Evolutionary conservation across 2,888 invertebrate species (phyloP), one percentile per base, ranked within the genome.

Genomic region (Andrena bicolor): DNA sequence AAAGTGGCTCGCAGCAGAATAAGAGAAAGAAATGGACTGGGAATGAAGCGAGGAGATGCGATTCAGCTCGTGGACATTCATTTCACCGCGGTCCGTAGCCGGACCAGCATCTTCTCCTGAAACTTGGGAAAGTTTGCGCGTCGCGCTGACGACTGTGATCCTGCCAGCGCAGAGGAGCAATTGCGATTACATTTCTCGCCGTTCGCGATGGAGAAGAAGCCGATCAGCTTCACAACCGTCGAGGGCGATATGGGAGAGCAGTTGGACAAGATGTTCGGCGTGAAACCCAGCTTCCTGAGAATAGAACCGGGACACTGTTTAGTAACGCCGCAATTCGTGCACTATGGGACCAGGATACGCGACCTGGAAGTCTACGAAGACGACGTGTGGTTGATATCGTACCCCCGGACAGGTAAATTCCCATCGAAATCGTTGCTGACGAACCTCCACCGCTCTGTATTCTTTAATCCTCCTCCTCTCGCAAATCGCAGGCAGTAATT

Each of bases 331-430:
- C 95, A 96, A 88, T 97, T 96, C 89, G 94, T 95, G 88, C 95
- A 96, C 16, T 95, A 97, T 49, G 97, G 96, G 0, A 96, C 96
- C 86, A 95, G 96, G 86, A 97, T 98, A 76, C 93, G 96, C 76
- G 96, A 97, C 75, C 95, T 98, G 92, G 95, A 96, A 73, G 96
- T 98, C 2, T 94, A 96, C 72, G 95, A 96, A 3, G 96, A 96
- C 87, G 98, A 98, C 92, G 96, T 98, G 0, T 98, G 98, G 97
- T 95, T 98, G 93, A 96, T 97, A 61, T 98, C 98, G 10, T 98
- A 97, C 94, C 98, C 98, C 0, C 96, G 98, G 90, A 98, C 98
- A 89, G 98, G 98, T 97, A 92, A 83, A 72, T 23, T 4, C 63
- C 26, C 58, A 5, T 23, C 32, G 2, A 23, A 8, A 13, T 20